Base-by-base conservation (phyloP, 2,113 vertebrate genomes). In the Podilymbus podiceps region DNA sequence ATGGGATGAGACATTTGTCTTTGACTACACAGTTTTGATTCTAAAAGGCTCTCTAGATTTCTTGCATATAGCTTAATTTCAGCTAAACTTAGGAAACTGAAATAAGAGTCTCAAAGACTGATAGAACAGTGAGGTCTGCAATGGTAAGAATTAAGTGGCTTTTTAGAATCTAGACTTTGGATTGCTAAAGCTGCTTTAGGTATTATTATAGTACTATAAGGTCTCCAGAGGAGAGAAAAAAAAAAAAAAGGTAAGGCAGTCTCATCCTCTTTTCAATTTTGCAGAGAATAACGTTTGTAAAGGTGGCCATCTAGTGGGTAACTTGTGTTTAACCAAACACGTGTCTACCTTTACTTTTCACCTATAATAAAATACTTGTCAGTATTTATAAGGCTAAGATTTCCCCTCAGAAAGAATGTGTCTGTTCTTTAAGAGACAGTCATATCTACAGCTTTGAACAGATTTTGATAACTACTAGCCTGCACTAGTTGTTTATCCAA, bases 281-380 rank as follows among this genome's bases (percentile, higher is more conserved):
- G 60, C 46, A 18, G 30, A 59, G 9, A 44, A 11, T 66, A 20
- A 79, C 23, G 58, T 44, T 93, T 96, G 87, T 77, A 84, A 85
- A 95, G 89, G 67, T 92, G 89, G 95, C 94, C 96, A 95, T 90
- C 97, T 97, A 96, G 96, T 96, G 96, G 94, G 25, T 40, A 91
- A 73, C 5, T 76, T 42, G 15, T 58, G 44, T 78, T 89, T 84
- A 90, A 80, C 1, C 33, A 14, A 40, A 74, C 46, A 8, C 8
- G 10, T 12, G 4, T 55, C 78, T 42, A 73, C 9, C 59, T 79
- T 58, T 30, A 14, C 40, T 88, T 62, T 62, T 67, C 25, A 67
- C 12, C 46, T 40, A 7, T 20, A 86, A 71, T 33, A 86, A 63
- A 88, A n/a, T 33, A 69, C 15, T 20, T 62, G 11, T 35, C 31